Evolutionary conservation across 30 jellyfish, hydroid and myxozoan species (phyloP), one percentile per base, ranked within the genome.

Genomic region (Turritopsis rubra): DNA sequence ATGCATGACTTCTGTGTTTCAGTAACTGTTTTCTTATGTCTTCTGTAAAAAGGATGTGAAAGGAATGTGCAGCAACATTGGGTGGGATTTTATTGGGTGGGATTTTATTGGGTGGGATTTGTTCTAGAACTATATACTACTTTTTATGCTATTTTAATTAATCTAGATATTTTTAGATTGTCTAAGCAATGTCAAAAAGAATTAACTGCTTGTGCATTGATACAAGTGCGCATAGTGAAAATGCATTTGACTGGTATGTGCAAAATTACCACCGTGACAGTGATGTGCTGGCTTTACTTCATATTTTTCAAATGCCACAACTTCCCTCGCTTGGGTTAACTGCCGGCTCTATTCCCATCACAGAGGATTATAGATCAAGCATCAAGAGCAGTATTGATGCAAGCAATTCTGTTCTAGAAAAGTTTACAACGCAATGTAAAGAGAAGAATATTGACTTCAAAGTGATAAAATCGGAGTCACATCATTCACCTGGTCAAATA

Each of bases 401-500:
- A 29, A 60, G 85, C 66, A 77, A 77, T 53, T 26, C 30, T 77
- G 30, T 77, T 30, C 18, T 77, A 26, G 85, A 77, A 29, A 29
- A 19, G 1, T 53, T 24, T 81, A 80, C 29, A 65, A 52, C 52
- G 65, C 65, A 28, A 23, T 80, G 87, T 26, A 81, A 80, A 31
- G 82, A 80, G 65, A 53, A 52, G n/a, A 26, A 77, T 19, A 52
- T 52, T 21, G 65, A 22, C 21, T 65, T 41, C 20, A 70, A 80
- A 80, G 81, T 80, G 26, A 26, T 53, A 16, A 23, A 24, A 29
- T 28, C 75, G 8, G 87, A 80, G 8, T 80, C 81, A 21, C 79
- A 53, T 53, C 81, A 80, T 53, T 24, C 87, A 30, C 87, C 87
- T 22, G 87, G 87, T 21, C 87, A 80, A 28, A 21, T 53, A 3